Percentiles rank a stretch among this genome's conserved stretches.
Conservation (phyloP, 2,888 invertebrate species). For the Lithophane semibrunnea region DNA sequence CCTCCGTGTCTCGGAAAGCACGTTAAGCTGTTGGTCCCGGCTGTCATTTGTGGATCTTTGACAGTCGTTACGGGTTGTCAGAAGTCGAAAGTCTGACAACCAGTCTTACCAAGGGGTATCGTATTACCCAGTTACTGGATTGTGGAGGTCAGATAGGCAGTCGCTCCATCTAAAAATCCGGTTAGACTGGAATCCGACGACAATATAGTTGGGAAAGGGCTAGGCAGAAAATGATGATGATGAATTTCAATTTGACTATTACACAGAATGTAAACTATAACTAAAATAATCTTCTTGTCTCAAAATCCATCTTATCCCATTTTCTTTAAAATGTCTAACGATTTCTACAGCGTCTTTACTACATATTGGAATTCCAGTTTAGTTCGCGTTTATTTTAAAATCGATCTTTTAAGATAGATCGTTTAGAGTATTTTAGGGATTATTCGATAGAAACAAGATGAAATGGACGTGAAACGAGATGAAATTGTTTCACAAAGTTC, state of each 20-base stretch:
- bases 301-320: constrained; percentile 6
- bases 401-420: not conserved
- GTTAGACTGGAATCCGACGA: too few relatives aligned
- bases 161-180: too few relatives aligned
- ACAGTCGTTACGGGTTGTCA: too few relatives aligned
- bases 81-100: too few relatives aligned
- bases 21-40: too few relatives aligned
- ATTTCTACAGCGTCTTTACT: constrained; percentile 23
- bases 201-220: too few relatives aligned
- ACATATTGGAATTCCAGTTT: constrained; percentile 32
- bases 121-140: too few relatives aligned
- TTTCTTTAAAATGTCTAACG: constrained; percentile 13
- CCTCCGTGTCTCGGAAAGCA: too few relatives aligned
- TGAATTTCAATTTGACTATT: not conserved
- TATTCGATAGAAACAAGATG: not conserved
- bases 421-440: not conserved
- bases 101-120: too few relatives aligned
- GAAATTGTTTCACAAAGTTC: not conserved
- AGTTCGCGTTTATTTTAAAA: constrained; percentile 26
- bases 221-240: too few relatives aligned
- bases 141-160: too few relatives aligned
- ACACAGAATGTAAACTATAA: constrained; percentile 8
- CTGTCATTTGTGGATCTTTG: too few relatives aligned
- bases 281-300: constrained; percentile 1
- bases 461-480: not conserved